phyloP scores from a whole-genome alignment of 2,113 vertebrate species.

The Terrapene triunguis region DNA sequence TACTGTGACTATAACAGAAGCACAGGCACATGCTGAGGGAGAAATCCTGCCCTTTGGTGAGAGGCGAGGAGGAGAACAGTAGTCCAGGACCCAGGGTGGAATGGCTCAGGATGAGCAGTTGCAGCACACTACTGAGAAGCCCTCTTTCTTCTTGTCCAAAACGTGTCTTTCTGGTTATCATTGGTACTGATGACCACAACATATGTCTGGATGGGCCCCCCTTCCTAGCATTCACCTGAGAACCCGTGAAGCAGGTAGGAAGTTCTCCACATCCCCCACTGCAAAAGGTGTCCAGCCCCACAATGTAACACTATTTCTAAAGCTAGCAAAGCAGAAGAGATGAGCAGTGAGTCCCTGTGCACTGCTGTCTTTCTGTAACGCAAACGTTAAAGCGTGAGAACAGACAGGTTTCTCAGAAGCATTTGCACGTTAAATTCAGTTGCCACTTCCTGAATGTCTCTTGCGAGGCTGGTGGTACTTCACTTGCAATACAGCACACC shows the following conservation, averaged over 20 bases:
- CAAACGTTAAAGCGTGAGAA: not conserved
- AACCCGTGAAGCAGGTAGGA: not conserved
- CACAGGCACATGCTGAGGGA: accelerated
- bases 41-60: not conserved
- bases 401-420: slow-evolving; percentile 17
- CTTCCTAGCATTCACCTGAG: not conserved
- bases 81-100: not conserved
- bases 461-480: slow-evolving; percentile 6
- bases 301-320: accelerated
- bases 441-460: slow-evolving; percentile 7
- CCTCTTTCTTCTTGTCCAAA: not conserved
- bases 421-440: not conserved
- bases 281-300: not conserved
- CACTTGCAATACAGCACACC: not conserved
- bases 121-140: not conserved
- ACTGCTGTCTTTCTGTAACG: not conserved
- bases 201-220: not conserved
- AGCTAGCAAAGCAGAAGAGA: not conserved
- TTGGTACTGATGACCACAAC: not conserved
- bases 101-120: not conserved
- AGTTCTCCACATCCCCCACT: not conserved
- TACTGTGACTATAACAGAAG: not conserved
- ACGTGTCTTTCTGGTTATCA: accelerated
- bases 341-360: not conserved
- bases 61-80: accelerated